phyloP scores from a whole-genome alignment of 2,888 invertebrate species.

The Tipula lateralis region DNA sequence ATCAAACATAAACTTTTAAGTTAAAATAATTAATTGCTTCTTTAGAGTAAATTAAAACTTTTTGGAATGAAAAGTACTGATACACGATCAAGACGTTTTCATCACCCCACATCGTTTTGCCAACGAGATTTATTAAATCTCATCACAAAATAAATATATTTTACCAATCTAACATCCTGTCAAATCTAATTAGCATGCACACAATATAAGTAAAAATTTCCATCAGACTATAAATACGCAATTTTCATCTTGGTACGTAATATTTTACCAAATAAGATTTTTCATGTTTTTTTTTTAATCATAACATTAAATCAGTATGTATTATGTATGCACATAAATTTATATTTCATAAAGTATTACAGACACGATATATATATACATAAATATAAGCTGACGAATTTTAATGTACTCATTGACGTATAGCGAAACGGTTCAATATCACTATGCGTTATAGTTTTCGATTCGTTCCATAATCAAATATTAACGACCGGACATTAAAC shows the following conservation, averaged over 20 bases:
- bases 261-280: neutral
- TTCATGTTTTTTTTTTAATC: neutral
- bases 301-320: neutral
- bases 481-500: neutral
- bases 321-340: neutral
- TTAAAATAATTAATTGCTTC: too few species aligned
- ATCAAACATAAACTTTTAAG: too few species aligned
- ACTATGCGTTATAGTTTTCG: too few species aligned
- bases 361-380: neutral
- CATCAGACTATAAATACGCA: neutral
- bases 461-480: too few species aligned
- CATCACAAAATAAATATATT: too few species aligned
- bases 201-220: neutral
- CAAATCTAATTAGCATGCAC: neutral
- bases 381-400: neutral
- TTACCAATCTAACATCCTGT: neutral
- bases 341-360: neutral
- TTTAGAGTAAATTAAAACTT: too few species aligned
- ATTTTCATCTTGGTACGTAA: neutral
- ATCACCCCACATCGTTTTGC: too few species aligned
- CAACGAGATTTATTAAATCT: too few species aligned
- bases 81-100: too few species aligned
- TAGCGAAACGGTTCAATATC: neutral
- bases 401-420: neutral
- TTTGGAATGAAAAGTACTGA: too few species aligned